Evolutionary conservation across 2,888 invertebrate genomes (phyloP).

Genomic region (Noctua fimbriata): DNA sequence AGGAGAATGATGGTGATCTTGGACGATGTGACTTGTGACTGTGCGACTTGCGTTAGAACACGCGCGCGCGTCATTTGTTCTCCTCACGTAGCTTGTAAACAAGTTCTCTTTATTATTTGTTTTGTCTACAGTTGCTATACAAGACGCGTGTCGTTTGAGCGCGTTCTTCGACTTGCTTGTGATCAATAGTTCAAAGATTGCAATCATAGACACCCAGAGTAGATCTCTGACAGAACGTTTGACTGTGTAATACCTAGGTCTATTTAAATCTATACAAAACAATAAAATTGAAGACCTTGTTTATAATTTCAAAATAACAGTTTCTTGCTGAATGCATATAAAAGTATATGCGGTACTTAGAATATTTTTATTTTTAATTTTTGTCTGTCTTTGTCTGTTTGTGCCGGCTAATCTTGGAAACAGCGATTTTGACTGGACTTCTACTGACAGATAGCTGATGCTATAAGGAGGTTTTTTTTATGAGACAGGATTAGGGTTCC

Average conservation of each 20-base stretch:
- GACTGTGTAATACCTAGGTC: background rate
- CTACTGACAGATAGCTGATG: too few relatives aligned
- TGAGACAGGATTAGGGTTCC: too few relatives aligned
- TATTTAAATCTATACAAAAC: background rate
- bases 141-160: background rate
- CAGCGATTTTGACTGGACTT: too few relatives aligned
- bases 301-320: too few relatives aligned
- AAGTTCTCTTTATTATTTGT: background rate
- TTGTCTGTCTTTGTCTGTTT: too few relatives aligned
- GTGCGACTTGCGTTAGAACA: background rate
- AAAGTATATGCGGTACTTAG: too few relatives aligned
- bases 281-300: too few relatives aligned
- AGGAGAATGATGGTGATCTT: background rate
- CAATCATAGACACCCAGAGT: background rate
- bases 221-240: background rate
- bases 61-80: background rate
- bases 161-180: background rate
- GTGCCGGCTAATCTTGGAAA: too few relatives aligned
- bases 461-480: too few relatives aligned
- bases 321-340: too few relatives aligned
- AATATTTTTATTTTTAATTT: too few relatives aligned
- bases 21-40: background rate
- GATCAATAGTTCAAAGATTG: background rate
- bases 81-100: background rate
- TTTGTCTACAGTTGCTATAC: background rate